Base-by-base conservation (phyloP, 92 coral and sea anemone species). In the Zoanthus solanderi region DNA sequence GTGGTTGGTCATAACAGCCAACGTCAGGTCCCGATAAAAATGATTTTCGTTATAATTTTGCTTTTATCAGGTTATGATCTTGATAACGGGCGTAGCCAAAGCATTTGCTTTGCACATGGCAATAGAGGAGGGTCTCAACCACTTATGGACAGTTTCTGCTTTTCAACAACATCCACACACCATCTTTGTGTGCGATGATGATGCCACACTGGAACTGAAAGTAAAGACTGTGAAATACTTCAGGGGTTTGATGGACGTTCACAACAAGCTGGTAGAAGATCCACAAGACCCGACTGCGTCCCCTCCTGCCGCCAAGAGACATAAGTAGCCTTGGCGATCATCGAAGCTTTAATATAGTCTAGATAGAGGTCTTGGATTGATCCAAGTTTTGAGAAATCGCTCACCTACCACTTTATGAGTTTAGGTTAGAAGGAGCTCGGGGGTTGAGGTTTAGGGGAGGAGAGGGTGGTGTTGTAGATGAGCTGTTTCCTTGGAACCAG, bases 131-230 rank as follows among this genome's bases (percentile, higher is more conserved):
- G 99, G 99, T 53, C 93, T 97, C 56, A 97, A 95, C 72, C 99
- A 97, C 88, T 93, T 97, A 94, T 97, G 93, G 90, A 97, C 99
- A 12, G 99, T 95, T 47, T 97, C 99, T 0, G 99, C 99, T 58
- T 97, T 97, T 87, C 99, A 97, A 71, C 98, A 93, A 84, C 99
- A 97, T 50, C 97, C 98, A 12, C 93, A 80, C 68, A 95, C 99
- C 45, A 94, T 89, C 23, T 97, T 97, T 85, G 94, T 97, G 50
- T 93, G 95, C 66, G 99, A 97, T 56, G 99, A 97, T 28, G 99
- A 97, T 67, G 99, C 99, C 74, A 97, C 99, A 0, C 89, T 97
- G 89, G 99, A 97, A 84, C 92, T 97, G 76, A 94, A 94, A 79
- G 99, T 97, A 30, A 93, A 94, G 82, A 97, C 99, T 1, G 99